Conservation (phyloP, 2,888 invertebrate genomes). For the Agriopis marginaria region DNA sequence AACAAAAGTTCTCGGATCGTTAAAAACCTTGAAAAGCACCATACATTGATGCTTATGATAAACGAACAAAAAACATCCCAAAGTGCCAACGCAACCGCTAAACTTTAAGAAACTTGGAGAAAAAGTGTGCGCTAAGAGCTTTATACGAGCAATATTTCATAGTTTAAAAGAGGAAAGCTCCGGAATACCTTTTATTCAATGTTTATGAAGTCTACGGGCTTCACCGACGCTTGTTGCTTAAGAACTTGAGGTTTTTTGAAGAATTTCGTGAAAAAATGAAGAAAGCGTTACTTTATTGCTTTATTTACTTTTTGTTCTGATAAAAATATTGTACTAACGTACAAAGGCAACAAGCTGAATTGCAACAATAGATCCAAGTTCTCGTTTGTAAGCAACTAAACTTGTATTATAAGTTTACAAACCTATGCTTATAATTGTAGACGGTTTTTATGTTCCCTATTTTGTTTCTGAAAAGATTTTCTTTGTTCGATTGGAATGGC, state of each 20-base stretch:
- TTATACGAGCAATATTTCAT: slow-evolving; percentile 66
- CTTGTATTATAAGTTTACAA: background rate
- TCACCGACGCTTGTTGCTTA: slow-evolving; percentile 46
- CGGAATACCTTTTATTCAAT: slow-evolving; percentile 59
- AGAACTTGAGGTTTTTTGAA: slow-evolving; percentile 47
- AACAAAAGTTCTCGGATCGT: slow-evolving; percentile 41
- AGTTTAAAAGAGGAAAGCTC: slow-evolving; percentile 64
- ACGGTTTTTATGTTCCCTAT: background rate
- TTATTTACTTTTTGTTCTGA: slow-evolving; percentile 19
- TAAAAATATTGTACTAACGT: slow-evolving; percentile 8
- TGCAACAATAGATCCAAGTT: background rate
- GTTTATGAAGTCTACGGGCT: slow-evolving; percentile 59
- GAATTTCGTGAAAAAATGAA: slow-evolving; percentile 41
- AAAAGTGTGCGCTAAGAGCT: slow-evolving; percentile 62
- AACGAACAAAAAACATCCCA: slow-evolving; percentile 53
- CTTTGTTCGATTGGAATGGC: no score
- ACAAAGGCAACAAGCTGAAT: background rate
- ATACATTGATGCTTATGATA: slow-evolving; percentile 48
- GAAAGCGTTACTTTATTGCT: slow-evolving; percentile 35
- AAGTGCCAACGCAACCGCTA: slow-evolving; percentile 57
- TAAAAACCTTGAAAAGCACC: slow-evolving; percentile 44
- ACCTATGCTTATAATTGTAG: background rate
- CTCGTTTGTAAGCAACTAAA: background rate
- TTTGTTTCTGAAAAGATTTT: no score
- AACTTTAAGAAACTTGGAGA: slow-evolving; percentile 58